phyloP scores from a whole-genome alignment of 2,113 vertebrate species.

The Diphyllodes magnificus region DNA sequence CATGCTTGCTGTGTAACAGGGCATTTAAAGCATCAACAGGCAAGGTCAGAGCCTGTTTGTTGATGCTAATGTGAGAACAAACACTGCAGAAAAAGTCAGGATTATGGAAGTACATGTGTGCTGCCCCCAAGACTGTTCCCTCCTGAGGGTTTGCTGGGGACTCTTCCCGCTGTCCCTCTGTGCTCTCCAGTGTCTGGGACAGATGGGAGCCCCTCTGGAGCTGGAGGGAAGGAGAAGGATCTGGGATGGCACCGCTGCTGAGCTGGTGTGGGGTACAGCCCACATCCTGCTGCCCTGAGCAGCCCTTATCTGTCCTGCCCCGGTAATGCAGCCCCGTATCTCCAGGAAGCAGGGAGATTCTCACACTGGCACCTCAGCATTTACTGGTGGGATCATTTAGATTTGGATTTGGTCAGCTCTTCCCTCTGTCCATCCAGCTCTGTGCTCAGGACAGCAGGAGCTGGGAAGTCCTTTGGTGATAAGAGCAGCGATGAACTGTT shows the following conservation, averaged over 20 bases:
- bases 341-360: not conserved
- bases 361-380: not conserved
- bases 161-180: not conserved
- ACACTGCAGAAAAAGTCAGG: conserved; percentile 19
- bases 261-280: not conserved
- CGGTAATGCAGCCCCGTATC: not conserved
- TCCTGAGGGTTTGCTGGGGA: not conserved
- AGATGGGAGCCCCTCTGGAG: not conserved
- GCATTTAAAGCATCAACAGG: conserved; percentile 46
- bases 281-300: not conserved
- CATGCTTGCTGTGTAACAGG: conserved; percentile 52
- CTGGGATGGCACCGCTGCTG: not conserved
- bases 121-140: not conserved
- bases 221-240: not conserved
- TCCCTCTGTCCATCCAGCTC: not conserved
- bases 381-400: not conserved
- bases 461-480: not conserved
- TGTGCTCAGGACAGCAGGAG: not conserved
- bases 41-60: conserved; percentile 40
- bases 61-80: conserved; percentile 17
- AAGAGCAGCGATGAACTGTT: not conserved
- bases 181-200: not conserved
- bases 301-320: not conserved
- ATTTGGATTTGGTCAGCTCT: not conserved
- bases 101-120: not conserved